Evolutionary conservation across 2,797 vertebrate species (phyloP), one percentile per base, ranked within the genome.

Genomic region (Leucoraja ocellata): DNA sequence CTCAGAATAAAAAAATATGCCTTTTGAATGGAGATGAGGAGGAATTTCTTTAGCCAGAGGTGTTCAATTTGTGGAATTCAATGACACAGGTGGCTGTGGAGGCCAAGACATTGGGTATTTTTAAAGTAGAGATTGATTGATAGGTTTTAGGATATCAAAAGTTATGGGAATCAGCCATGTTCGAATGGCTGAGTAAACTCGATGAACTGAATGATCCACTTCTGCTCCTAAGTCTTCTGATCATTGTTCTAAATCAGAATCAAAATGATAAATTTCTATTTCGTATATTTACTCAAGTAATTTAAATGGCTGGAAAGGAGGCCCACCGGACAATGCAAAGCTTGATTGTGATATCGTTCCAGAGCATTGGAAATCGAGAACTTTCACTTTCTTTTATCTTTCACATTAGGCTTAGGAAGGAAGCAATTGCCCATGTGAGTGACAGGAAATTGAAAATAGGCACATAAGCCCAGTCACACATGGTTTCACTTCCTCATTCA

Each of bases 401-500:
- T 86, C 28, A n/a, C 13, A 58, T 16, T 14, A 16, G n/a, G 58
- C 28, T 61, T 88, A 32, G 28, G 61, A 21, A 65, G 63, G 63
- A 32, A 65, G 61, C 63, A 88, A 11, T 36, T 68, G 84, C 7
- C 16, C 63, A 88, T 18, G 13, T 36, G 16, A 68, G 14, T 36
- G 18, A 88, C 61, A 63, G 28, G 58, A 88, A 88, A 32, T 13
- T 68, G 16, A 68, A 68, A 65, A 18, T 61, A 8, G n/a, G 13
- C 13, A 63, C 61, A 65, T 8, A 65, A 88, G 14, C 14, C n/a
- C 63, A 68, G 18, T 68, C 2, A 32, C 16, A 68, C 14, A n/a
- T 88, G 61, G 63, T 88, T 88, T 68, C 84, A 68, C 68, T 88
- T 68, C 84, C 84, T 88, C 61, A 21, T 36, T 8, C 7, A 86